These are phyloP conservation scores for Trinectes maculatus DNA, from an alignment of 2,113 vertebrate genomes.

Conservation along the genomic window DNA sequence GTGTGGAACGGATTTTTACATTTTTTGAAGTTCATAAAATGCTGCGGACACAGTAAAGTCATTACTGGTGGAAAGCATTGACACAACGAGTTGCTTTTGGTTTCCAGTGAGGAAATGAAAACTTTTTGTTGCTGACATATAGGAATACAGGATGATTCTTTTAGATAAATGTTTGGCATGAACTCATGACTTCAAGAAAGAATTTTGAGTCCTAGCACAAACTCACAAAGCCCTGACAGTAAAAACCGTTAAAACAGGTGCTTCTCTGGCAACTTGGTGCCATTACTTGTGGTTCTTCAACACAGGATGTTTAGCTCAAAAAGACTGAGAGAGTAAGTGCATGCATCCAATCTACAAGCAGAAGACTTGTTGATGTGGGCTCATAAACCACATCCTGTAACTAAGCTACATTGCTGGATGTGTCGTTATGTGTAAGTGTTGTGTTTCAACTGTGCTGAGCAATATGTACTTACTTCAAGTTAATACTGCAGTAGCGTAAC, in stretches of 20 bases:
- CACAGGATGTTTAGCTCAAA: constrained; percentile 59
- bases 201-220: not conserved
- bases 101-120: too few species aligned
- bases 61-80: too few species aligned
- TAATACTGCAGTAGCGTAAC: not conserved
- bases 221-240: not conserved
- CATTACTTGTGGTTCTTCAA: constrained; percentile 41
- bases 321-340: constrained; percentile 39
- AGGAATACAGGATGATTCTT: too few species aligned
- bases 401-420: constrained; percentile 5
- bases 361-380: constrained; percentile 17
- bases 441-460: not conserved
- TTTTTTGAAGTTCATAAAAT: too few species aligned
- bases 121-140: too few species aligned
- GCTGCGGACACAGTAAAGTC: too few species aligned
- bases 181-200: too few species aligned
- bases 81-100: too few species aligned
- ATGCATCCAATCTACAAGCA: constrained; percentile 41
- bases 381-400: constrained; percentile 52
- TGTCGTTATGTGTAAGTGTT: not conserved
- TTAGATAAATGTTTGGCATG: too few species aligned
- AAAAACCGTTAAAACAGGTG: constrained; percentile 54
- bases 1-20: too few species aligned
- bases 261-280: constrained; percentile 19
- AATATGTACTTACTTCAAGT: not conserved